Evolutionary conservation across 2,797 vertebrate species (phyloP).

Genomic region (Nyctalus aviator): DNA sequence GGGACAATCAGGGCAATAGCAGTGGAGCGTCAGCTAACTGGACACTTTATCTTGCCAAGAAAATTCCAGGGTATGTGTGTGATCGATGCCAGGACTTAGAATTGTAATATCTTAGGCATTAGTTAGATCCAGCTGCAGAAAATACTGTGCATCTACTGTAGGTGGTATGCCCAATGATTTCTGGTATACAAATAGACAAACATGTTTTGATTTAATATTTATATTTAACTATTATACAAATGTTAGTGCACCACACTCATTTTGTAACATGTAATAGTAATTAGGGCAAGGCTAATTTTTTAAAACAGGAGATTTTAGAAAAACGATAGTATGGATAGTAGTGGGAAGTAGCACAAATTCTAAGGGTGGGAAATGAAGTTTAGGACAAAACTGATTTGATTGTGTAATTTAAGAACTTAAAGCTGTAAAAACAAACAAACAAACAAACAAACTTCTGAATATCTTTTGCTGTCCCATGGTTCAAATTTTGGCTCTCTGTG

Average conservation of each 20-base stretch:
- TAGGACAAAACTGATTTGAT: conserved; percentile 15
- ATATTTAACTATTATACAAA: conserved; percentile 17
- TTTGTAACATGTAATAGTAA: not conserved
- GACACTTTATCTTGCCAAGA: not conserved
- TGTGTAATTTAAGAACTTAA: conserved; percentile 12
- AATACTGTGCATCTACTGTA: not conserved
- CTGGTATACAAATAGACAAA: not conserved
- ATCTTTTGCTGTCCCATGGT: not conserved
- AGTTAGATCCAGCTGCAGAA: not conserved
- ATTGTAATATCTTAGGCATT: not conserved
- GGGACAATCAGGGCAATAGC: not conserved
- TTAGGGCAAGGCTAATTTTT: not conserved
- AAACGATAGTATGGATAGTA: not conserved
- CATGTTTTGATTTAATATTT: not conserved
- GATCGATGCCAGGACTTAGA: not conserved
- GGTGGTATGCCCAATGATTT: not conserved
- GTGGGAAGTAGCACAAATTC: not conserved
- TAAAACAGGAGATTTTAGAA: not conserved
- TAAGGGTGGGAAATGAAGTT: not conserved
- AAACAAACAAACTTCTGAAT: not conserved
- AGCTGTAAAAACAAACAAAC: not conserved
- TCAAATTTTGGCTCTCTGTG: not conserved
- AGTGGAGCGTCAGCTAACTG: not conserved
- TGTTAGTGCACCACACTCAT: not conserved
- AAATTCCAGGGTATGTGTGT: not conserved